Evolutionary conservation across 1,140 invertebrate species (phyloP).

Genomic region (Leptonema lineaticorne): DNA sequence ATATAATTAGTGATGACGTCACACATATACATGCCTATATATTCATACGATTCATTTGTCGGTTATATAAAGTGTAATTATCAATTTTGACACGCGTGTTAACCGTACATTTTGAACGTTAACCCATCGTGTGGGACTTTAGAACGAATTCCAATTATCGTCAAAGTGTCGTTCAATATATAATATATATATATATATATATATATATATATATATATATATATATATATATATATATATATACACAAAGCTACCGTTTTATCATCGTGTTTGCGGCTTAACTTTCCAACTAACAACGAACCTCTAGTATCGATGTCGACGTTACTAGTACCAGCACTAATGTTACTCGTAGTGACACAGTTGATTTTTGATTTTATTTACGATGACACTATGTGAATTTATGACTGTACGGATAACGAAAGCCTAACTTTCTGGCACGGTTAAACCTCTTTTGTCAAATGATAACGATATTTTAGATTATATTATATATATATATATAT

Average conservation of each 20-base stretch:
- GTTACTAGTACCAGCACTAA: neutral
- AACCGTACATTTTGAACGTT: neutral
- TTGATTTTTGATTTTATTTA: conserved; percentile 30
- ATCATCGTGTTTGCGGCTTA: neutral
- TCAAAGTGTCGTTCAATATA: neutral
- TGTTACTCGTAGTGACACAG: neutral
- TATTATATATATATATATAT: too few species aligned
- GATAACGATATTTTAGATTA: too few species aligned
- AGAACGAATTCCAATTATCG: conserved; percentile 13
- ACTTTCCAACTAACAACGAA: neutral
- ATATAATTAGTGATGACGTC: too few species aligned
- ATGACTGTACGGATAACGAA: conserved; percentile 21
- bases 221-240: too few species aligned
- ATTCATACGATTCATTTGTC: too few species aligned
- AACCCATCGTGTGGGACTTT: neutral
- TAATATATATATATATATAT: too few species aligned
- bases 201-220: too few species aligned
- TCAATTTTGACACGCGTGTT: too few species aligned
- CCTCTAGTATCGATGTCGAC: neutral
- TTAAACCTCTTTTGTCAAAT: neutral
- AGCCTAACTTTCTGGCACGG: conserved; percentile 1
- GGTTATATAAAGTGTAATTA: too few species aligned
- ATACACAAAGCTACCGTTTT: neutral
- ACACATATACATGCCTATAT: too few species aligned
- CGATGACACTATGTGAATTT: conserved; percentile 24